phyloP scores from a whole-genome alignment of 92 coral and sea anemone species.

The Bergia sp. region DNA sequence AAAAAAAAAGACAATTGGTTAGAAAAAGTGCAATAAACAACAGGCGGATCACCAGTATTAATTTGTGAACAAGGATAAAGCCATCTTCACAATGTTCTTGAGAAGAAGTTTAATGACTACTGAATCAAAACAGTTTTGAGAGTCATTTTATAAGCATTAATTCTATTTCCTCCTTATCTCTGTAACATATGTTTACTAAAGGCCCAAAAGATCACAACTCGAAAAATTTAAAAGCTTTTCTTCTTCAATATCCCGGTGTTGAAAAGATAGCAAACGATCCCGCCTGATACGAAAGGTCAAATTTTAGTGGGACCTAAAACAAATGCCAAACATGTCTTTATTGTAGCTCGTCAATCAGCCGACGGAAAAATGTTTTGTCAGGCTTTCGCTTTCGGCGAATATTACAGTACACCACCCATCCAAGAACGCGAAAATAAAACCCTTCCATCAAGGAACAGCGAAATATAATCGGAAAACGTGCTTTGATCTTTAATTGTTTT shows the following conservation, averaged over 20 bases:
- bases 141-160: conserved; percentile 11
- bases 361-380: background rate
- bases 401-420: background rate
- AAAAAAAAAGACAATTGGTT: background rate
- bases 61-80: background rate
- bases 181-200: conserved; percentile 15
- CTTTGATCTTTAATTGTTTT: conserved; percentile 8
- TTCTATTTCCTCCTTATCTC: conserved; percentile 4
- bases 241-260: conserved; percentile 2
- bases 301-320: background rate
- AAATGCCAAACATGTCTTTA: background rate
- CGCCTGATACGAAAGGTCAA: conserved; percentile 24
- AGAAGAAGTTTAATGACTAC: background rate
- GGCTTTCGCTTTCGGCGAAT: background rate
- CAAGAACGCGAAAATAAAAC: background rate
- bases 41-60: no score
- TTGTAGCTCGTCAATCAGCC: background rate
- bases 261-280: conserved; percentile 20
- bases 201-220: background rate
- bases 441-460: background rate
- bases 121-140: conserved; percentile 2
- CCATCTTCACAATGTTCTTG: conserved; percentile 4
- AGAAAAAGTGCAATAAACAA: background rate
- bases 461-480: background rate
- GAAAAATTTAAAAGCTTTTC: conserved; percentile 11